Base-by-base conservation (phyloP, 2,797 vertebrate species). In the Eidolon dupreanum region DNA sequence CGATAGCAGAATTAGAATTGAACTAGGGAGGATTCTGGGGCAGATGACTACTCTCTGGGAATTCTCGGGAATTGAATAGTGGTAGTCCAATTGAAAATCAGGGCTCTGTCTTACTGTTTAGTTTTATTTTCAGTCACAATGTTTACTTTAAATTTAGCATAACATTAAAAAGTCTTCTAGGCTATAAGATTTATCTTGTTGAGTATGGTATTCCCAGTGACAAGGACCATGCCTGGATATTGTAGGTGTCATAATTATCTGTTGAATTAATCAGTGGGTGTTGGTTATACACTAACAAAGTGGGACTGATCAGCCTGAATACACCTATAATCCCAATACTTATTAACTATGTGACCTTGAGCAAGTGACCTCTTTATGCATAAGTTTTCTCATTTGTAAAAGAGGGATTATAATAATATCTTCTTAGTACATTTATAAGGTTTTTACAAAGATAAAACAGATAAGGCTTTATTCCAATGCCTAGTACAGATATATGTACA, bases 101-200 rank as follows among this genome's bases (percentile, higher is more conserved):
- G 36, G 24, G 0, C 4, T 77, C 89, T 88, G 12, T 92, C 19
- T 73, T 81, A 68, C 31, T 90, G 10, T 13, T 66, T 55, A 2
- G 0, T 59, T 87, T 83, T 81, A 8, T 49, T 75, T 65, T 33
- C 51, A 86, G 3, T 66, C 20, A 3, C 43, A 61, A 16, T 78
- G 8, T 41, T 75, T 87, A 28, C 31, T 94, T 66, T 93, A 28
- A 92, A 65, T 77, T 68, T 63, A 90, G 70, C 92, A 63, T 59
- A 81, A 68, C 13, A 49, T 55, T 17, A 57, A 55, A 38, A 55
- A 46, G 9, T 15, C 43, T 43, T 61, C 55, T 79, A 46, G 28
- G 31, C 5, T 22, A 3, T 66, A 33, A 11, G 2, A 81, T 36
- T 36, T 70, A 28, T 24, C 26, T 75, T 79, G 10, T 87, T 94